phyloP scores from a whole-genome alignment of 2,113 vertebrate species.

The Vulpes ferrilata region DNA sequence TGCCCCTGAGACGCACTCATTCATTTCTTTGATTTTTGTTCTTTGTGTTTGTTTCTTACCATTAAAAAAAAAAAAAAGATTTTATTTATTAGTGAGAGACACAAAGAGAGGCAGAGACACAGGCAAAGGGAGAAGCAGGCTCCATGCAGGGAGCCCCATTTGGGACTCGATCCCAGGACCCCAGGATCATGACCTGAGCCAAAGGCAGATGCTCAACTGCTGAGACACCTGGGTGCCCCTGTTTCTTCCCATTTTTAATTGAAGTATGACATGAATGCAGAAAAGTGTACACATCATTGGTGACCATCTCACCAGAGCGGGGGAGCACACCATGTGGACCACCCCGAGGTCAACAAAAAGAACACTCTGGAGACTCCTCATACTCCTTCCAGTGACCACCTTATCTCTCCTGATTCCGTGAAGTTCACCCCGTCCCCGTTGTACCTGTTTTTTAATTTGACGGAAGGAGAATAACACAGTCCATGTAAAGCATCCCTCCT shows the following conservation, averaged over 20 bases:
- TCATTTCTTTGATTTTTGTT: neutral
- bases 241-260: neutral
- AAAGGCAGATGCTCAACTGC: too few species aligned
- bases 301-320: too few species aligned
- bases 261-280: too few species aligned
- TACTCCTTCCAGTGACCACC: neutral
- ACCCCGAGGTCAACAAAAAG: neutral
- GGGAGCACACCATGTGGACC: neutral
- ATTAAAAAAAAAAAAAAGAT: too few species aligned
- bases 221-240: too few species aligned
- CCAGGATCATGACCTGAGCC: too few species aligned
- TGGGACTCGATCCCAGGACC: too few species aligned
- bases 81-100: too few species aligned
- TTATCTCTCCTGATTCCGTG: neutral
- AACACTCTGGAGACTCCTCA: neutral
- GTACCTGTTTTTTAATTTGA: neutral
- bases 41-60: neutral
- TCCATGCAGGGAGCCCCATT: too few species aligned
- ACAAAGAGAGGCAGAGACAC: too few species aligned
- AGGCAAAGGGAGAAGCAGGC: too few species aligned
- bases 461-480: neutral
- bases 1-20: neutral
- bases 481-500: neutral
- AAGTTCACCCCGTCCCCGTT: neutral
- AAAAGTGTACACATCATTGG: neutral